Evolutionary conservation across 23 tunicate genomes (phyloP).

Genomic region (Ascidia mentula): DNA sequence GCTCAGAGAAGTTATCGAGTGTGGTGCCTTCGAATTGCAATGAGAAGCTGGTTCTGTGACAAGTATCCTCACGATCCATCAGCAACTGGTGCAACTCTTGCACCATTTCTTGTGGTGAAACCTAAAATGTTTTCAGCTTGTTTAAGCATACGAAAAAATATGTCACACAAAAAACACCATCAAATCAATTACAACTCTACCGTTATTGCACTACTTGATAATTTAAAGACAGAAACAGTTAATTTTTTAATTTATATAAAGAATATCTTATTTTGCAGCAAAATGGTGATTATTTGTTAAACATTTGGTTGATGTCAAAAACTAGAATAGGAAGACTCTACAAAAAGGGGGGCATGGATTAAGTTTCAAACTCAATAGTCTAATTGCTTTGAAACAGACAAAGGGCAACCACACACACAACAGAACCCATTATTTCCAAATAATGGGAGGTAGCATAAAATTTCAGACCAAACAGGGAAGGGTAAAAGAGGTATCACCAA

Average conservation of each 20-base stretch:
- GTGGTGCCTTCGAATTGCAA: slow-evolving; percentile 74
- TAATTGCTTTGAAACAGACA: not conserved
- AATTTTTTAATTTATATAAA: too few relatives aligned
- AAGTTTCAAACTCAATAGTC: not conserved
- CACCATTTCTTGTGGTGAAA: slow-evolving; percentile 96
- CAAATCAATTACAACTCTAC: too few relatives aligned
- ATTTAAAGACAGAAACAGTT: too few relatives aligned
- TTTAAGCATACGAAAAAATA: too few relatives aligned
- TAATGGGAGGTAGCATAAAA: not conserved
- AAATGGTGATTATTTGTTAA: too few relatives aligned
- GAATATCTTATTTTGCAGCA: too few relatives aligned
- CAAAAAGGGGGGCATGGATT: too few relatives aligned
- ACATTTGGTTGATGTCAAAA: too few relatives aligned
- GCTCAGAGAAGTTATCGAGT: slow-evolving; percentile 90
- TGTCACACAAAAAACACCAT: too few relatives aligned
- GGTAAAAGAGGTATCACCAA: not conserved
- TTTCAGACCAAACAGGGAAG: not conserved
- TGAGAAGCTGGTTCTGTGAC: slow-evolving; percentile 95
- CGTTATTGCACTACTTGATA: too few relatives aligned
- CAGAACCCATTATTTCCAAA: not conserved
- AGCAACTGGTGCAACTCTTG: slow-evolving; percentile 89
- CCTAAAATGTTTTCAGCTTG: slow-evolving; percentile 32
- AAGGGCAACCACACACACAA: not conserved
- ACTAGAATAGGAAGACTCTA: too few relatives aligned
- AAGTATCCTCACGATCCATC: slow-evolving; percentile 90